Evolutionary conservation across 2,113 vertebrate genomes (phyloP).

Genomic region (Zonotrichia leucophrys): DNA sequence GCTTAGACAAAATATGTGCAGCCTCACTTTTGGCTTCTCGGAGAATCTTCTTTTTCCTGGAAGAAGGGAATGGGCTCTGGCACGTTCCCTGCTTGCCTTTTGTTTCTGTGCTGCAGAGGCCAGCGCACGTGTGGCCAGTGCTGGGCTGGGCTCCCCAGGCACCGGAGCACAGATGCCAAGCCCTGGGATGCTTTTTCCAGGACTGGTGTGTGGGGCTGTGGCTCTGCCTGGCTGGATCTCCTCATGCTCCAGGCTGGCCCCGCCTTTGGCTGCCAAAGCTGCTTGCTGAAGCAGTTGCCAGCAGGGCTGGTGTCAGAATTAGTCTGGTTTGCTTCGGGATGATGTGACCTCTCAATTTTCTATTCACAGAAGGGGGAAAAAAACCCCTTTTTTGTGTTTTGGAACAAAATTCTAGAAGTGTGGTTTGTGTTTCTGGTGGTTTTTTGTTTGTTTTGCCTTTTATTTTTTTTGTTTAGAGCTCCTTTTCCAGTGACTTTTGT

Average conservation of each 20-base stretch:
- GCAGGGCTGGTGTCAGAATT: conserved; percentile 1
- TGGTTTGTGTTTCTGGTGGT: not conserved
- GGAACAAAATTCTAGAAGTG: not conserved
- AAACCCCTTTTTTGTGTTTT: not conserved
- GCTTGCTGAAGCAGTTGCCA: not conserved
- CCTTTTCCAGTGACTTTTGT: not conserved
- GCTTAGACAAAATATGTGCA: not conserved
- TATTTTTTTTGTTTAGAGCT: not conserved
- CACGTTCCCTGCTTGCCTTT: not conserved
- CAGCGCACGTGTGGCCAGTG: conserved; percentile 24
- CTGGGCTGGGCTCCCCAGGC: conserved; percentile 26
- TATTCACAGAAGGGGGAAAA: not conserved
- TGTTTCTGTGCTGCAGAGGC: not conserved
- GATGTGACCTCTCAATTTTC: not conserved
- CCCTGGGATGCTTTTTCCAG: conserved; percentile 13
- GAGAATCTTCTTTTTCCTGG: not conserved
- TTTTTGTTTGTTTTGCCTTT: not conserved
- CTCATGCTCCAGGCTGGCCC: not conserved
- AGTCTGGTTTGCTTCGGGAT: conserved; percentile 20
- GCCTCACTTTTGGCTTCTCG: not conserved
- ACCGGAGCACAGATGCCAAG: not conserved
- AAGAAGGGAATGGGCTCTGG: not conserved
- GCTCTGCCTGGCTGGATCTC: conserved; percentile 31
- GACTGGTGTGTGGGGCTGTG: not conserved
- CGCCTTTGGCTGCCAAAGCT: not conserved